These are phyloP conservation scores for Minunthozetes semirufus DNA, from an alignment of 2,888 invertebrate species.

Conservation along the genomic window DNA sequence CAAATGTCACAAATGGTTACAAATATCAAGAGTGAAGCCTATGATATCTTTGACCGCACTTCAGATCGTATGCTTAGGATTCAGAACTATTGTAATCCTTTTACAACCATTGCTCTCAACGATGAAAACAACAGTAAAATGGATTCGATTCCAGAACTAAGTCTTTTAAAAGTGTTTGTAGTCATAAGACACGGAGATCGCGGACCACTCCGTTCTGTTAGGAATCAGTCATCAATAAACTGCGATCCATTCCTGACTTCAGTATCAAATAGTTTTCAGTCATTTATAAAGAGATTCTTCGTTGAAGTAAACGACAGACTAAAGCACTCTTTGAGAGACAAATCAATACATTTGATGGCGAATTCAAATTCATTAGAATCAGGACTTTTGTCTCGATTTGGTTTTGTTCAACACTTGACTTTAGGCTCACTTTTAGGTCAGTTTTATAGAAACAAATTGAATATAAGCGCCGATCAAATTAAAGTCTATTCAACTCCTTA, in stretches of 20 bases:
- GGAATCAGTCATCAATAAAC: conserved; percentile 67
- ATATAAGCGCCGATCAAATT: conserved; percentile 46
- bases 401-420: conserved; percentile 71
- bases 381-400: conserved; percentile 73
- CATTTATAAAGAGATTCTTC: background rate
- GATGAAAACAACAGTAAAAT: conserved; percentile 8
- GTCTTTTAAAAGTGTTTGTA: conserved; percentile 54
- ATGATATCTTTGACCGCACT: too few species aligned
- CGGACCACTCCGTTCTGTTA: conserved; percentile 74
- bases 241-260: conserved; percentile 52
- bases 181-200: conserved; percentile 82
- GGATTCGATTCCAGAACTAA: background rate
- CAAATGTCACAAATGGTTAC: too few species aligned
- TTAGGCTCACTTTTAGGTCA: conserved; percentile 61
- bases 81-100: conserved; percentile 25
- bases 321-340: background rate
- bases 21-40: background rate
- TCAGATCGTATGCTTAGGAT: background rate
- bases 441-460: conserved; percentile 46
- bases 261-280: background rate
- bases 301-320: background rate
- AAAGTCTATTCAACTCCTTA: conserved; percentile 73
- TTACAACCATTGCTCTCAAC: background rate
- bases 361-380: conserved; percentile 69
- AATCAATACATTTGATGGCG: background rate